A percentile compares a stretch with the other conserved stretches of the same genome.
Evolutionary conservation across 92 coral and sea anemone genomes (phyloP).

Genomic region (Phenganax subtilis): DNA sequence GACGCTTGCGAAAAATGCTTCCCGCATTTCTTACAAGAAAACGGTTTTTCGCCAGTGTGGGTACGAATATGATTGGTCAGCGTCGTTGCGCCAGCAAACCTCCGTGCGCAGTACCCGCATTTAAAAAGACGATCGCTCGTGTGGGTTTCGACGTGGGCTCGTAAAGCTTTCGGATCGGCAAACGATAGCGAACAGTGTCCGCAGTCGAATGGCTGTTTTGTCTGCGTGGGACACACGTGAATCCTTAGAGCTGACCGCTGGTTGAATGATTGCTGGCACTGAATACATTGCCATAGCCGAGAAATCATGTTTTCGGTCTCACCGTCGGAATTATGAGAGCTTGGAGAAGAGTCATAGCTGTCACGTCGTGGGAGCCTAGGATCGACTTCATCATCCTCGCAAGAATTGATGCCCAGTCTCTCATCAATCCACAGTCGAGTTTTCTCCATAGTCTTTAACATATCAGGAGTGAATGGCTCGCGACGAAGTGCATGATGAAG

Average conservation of each 20-base stretch:
- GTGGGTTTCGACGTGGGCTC: constrained; percentile 89
- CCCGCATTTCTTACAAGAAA: constrained; percentile 76
- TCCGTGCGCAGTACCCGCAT: constrained; percentile 97
- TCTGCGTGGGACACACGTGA: constrained; percentile 84
- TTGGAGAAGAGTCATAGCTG: background rate
- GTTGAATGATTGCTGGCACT: constrained; percentile 81
- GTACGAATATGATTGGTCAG: constrained; percentile 95
- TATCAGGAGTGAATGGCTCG: constrained; percentile 27
- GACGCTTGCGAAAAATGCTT: constrained; percentile 89
- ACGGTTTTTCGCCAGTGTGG: constrained; percentile 95
- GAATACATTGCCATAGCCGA: constrained; percentile 70
- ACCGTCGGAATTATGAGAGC: constrained; percentile 17
- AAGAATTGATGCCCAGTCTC: constrained; percentile 8
- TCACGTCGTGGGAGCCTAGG: background rate
- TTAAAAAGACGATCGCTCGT: constrained; percentile 90
- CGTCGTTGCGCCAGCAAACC: constrained; percentile 96
- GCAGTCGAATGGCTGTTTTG: constrained; percentile 78
- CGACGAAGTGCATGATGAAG: background rate
- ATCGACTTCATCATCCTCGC: constrained; percentile 13
- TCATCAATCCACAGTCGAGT: constrained; percentile 34
- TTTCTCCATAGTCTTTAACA: constrained; percentile 31
- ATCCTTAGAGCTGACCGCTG: constrained; percentile 82
- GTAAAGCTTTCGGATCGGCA: constrained; percentile 77
- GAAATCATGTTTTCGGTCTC: constrained; percentile 14
- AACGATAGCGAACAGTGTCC: constrained; percentile 88